A percentile compares a stretch with the other conserved stretches of the same genome.
Conservation (phyloP, 92 coral and sea anemone genomes). For the Zoanthus solanderi region DNA sequence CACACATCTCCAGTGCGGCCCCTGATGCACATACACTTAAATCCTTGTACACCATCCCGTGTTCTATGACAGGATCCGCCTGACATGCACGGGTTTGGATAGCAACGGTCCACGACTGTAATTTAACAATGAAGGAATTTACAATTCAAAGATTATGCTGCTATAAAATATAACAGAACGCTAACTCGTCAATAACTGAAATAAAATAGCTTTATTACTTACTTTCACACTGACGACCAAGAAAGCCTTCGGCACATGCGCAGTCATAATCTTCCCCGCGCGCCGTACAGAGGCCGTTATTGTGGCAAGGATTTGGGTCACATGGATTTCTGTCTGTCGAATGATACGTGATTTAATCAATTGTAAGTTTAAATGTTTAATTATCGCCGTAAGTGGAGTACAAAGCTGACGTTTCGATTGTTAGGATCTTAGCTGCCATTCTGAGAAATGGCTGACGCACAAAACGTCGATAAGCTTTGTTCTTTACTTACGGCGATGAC, state of each 20-base stretch:
- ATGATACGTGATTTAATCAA: too few species aligned
- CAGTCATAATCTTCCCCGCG: slow-evolving; percentile 77
- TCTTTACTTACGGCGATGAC: too few species aligned
- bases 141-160: neutral
- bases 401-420: too few species aligned
- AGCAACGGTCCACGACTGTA: slow-evolving; percentile 78
- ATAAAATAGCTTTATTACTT: neutral
- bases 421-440: too few species aligned
- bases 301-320: slow-evolving; percentile 86
- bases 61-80: slow-evolving; percentile 69
- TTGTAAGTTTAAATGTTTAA: too few species aligned
- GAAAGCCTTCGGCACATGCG: slow-evolving; percentile 73
- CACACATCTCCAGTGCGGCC: slow-evolving; percentile 85
- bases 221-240: slow-evolving; percentile 73
- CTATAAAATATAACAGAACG: neutral
- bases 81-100: slow-evolving; percentile 80
- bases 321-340: slow-evolving; percentile 69
- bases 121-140: neutral
- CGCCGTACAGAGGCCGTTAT: slow-evolving; percentile 76
- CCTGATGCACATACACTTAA: slow-evolving; percentile 67
- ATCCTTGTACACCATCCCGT: slow-evolving; percentile 18
- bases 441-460: too few species aligned
- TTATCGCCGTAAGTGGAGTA: too few species aligned
- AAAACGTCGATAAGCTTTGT: too few species aligned
- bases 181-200: neutral